phyloP scores from a whole-genome alignment of 30 jellyfish, hydroid and myxozoan species.

The Haliclystus octoradiatus region DNA sequence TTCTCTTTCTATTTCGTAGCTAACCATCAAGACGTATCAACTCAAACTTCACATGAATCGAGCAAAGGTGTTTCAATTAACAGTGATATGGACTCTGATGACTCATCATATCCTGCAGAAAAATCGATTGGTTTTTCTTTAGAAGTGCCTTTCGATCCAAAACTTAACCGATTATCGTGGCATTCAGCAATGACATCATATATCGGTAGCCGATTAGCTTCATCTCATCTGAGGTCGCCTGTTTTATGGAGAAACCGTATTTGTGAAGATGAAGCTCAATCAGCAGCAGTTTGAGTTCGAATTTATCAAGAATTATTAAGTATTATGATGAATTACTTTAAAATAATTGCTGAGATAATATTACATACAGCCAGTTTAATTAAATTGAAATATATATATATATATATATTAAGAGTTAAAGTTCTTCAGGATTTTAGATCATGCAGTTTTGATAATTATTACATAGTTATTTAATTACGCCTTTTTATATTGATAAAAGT shows the following conservation, averaged over 20 bases:
- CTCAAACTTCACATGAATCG: conserved; percentile 11
- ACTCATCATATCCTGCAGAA: neutral
- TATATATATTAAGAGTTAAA: no score
- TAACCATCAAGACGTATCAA: conserved; percentile 9
- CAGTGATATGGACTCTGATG: neutral
- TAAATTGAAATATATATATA: no score
- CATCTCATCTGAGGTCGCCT: conserved; percentile 61
- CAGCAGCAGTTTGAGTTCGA: no score
- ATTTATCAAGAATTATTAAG: no score
- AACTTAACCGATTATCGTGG: conserved; percentile 50
- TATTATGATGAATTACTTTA: no score
- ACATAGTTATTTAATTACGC: no score
- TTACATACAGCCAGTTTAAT: no score
- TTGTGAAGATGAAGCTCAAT: conserved; percentile 6
- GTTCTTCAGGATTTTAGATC: no score
- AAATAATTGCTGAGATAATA: no score
- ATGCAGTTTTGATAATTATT: no score
- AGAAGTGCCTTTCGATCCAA: conserved; percentile 26
- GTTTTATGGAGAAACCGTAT: conserved; percentile 15
- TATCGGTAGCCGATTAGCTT: conserved; percentile 70
- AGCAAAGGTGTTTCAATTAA: neutral
- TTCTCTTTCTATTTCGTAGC: no score
- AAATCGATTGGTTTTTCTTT: conserved; percentile 12
- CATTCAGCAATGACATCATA: conserved; percentile 71
- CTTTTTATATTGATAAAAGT: no score